Conservation (phyloP, 2,797 vertebrate species). For the Sarcophilus harrisii region DNA sequence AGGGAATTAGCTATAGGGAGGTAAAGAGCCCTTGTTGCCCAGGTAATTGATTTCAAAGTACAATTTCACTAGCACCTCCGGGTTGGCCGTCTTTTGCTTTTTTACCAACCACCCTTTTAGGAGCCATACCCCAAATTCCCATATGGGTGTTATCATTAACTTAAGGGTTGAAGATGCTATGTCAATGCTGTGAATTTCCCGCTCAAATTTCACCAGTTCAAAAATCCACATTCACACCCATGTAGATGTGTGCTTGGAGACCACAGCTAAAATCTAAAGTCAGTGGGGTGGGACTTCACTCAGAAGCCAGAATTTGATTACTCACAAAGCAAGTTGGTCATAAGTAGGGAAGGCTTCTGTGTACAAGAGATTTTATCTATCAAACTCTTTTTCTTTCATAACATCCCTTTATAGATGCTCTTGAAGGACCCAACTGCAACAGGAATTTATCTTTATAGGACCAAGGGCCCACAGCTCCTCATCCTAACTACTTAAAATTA, state of each 20-base stretch:
- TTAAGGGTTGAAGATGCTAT: background rate
- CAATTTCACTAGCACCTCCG: background rate
- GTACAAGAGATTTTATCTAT: background rate
- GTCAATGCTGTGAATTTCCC: background rate
- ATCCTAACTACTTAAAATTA: background rate
- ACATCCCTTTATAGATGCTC: background rate
- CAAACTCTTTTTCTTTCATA: background rate
- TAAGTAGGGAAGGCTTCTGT: background rate
- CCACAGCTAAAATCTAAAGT: background rate
- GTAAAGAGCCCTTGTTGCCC: background rate
- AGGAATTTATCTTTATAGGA: background rate
- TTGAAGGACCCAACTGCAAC: background rate
- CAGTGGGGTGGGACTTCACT: background rate
- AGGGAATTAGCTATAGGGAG: background rate
- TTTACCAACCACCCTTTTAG: background rate
- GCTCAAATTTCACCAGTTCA: background rate
- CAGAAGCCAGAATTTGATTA: background rate
- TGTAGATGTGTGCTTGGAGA: background rate
- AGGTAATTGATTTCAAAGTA: background rate
- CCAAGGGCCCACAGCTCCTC: background rate
- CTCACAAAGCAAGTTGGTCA: background rate
- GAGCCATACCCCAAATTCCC: background rate
- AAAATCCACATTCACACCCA: background rate
- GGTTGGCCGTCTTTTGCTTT: background rate
- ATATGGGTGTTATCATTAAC: background rate